phyloP scores from a whole-genome alignment of 1,140 invertebrate genomes.

The Aporrectodea caliginosa region DNA sequence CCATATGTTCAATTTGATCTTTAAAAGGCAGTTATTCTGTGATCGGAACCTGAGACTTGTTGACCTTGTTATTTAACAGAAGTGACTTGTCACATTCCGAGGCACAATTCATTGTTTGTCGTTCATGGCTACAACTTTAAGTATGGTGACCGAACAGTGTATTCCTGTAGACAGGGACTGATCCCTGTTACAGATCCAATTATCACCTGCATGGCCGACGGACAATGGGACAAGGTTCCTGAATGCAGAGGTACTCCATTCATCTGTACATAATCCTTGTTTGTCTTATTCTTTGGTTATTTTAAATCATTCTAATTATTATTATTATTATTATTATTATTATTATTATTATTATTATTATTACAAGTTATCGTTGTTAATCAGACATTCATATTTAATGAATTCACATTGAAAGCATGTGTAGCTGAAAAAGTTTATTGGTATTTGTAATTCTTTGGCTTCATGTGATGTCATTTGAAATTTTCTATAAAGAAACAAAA shows the following conservation, averaged over 20 bases:
- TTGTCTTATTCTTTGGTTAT: background rate
- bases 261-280: background rate
- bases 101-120: constrained; percentile 43
- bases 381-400: too few relatives aligned
- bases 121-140: constrained; percentile 57
- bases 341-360: constrained; percentile 4
- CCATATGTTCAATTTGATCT: too few relatives aligned
- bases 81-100: constrained; percentile 55
- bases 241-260: constrained; percentile 44
- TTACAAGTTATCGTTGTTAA: background rate
- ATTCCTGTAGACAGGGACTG: constrained; percentile 55
- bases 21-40: too few relatives aligned
- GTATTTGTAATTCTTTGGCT: too few relatives aligned
- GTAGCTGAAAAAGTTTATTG: too few relatives aligned
- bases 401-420: too few relatives aligned
- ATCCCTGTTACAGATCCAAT: constrained; percentile 42
- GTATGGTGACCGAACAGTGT: constrained; percentile 56
- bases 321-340: constrained; percentile 4
- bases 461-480: too few relatives aligned
- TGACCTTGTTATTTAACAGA: too few relatives aligned
- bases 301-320: background rate
- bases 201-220: constrained; percentile 48
- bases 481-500: too few relatives aligned
- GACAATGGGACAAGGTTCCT: constrained; percentile 51
- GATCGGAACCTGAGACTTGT: background rate